phyloP scores from a whole-genome alignment of 2,797 vertebrate genomes.

The Hozukius guyotensis region DNA sequence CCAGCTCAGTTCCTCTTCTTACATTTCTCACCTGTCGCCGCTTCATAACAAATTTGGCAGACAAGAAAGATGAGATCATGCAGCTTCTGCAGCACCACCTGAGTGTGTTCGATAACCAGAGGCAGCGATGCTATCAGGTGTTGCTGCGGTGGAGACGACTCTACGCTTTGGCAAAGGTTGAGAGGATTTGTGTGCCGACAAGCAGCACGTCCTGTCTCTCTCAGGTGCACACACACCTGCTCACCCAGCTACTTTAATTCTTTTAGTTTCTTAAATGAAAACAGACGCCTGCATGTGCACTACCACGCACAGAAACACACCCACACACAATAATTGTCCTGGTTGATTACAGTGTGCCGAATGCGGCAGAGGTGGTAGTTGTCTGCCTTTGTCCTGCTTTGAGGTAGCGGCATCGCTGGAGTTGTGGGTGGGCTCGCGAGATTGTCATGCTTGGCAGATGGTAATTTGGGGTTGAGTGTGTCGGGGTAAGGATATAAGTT shows the following conservation, averaged over 20 bases:
- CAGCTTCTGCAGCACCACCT: constrained; percentile 13
- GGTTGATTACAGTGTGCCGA: constrained; percentile 76
- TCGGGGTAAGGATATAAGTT: constrained; percentile 75
- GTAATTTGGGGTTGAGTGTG: constrained; percentile 80
- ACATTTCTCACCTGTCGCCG: neutral
- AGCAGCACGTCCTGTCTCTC: constrained; percentile 28
- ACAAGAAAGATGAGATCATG: constrained; percentile 43
- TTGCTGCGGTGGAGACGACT: constrained; percentile 20
- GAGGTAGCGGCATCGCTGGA: constrained; percentile 61
- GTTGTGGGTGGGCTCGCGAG: constrained; percentile 79
- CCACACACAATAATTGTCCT: constrained; percentile 51
- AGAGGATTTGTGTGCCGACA: constrained; percentile 41
- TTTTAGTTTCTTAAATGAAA: constrained; percentile 40
- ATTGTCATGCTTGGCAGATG: constrained; percentile 74
- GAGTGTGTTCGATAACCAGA: constrained; percentile 38
- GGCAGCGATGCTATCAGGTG: constrained; percentile 54
- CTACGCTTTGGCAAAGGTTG: constrained; percentile 51
- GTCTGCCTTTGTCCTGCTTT: constrained; percentile 70
- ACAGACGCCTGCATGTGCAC: neutral
- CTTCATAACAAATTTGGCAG: constrained; percentile 31
- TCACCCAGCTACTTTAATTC: constrained; percentile 51
- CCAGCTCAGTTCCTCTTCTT: constrained; percentile 32
- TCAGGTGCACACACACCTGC: constrained; percentile 53
- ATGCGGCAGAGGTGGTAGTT: constrained; percentile 73
- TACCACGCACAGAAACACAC: neutral